Evolutionary conservation across 2,113 vertebrate genomes (phyloP), one percentile per base, ranked within the genome.

Genomic region (Mola mola): DNA sequence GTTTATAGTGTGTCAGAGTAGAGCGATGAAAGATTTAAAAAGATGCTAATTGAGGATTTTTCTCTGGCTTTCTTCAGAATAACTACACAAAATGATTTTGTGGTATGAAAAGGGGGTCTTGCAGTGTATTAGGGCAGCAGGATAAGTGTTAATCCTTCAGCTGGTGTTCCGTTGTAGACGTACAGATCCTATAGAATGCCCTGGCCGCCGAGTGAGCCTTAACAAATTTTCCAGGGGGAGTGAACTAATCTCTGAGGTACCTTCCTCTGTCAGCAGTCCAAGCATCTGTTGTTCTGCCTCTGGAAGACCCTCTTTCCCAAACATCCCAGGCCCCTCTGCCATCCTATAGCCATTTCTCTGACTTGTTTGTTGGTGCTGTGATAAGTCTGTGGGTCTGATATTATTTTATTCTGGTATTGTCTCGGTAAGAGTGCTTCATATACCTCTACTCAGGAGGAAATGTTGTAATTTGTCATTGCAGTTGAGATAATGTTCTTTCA

Each of bases 121-220:
- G 44, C 48, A 21, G 60, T 79, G 67, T 80, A 65, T 80, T 52
- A 67, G 71, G 73, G 75, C 65, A 75, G 58, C 44, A 66, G 84
- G 82, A 86, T 87, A 83, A 85, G 79, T 87, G 71, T 58, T 79
- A 75, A 62, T 85, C 77, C 77, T 48, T 44, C 15, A 19, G 63
- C 73, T 60, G 48, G 40, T 53, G 49, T 61, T 62, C 68, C 26
- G 60, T 60, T 63, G 68, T 66, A 63, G 56, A n/a, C 75, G 53
- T 49, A 53, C 61, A 72, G 60, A 84, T 75, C 59, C 57, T 55
- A 58, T 47, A 64, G 50, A 75, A 63, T 65, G 62, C 43, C 25
- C 16, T 4, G 22, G 60, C 36, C 9, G 75, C 88, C 89, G 87
- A 86, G 52, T 89, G 88, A 90, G 88, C 77, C 66, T 60, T 70